Conservation (phyloP, 2,888 invertebrate genomes). For the Eucera pruinosa region DNA sequence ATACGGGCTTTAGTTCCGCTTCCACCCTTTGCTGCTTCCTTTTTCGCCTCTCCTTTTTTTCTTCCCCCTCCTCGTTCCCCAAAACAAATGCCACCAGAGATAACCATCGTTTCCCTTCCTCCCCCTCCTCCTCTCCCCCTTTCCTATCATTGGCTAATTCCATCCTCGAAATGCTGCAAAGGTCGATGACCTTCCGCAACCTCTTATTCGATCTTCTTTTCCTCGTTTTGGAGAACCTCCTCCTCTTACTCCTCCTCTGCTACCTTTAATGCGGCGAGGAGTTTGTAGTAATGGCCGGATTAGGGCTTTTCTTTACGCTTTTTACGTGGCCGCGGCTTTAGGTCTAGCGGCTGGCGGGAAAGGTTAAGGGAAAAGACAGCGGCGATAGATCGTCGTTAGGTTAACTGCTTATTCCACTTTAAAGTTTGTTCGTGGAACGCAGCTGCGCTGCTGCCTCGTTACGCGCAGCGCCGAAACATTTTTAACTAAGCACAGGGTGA, state of each 20-base stretch:
- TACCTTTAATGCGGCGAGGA: slow-evolving; percentile 41
- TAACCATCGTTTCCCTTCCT: slow-evolving; percentile 52
- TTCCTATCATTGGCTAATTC: slow-evolving; percentile 52
- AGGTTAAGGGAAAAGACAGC: neutral
- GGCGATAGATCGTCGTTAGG: slow-evolving; percentile 2
- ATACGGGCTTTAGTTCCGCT: slow-evolving; percentile 46
- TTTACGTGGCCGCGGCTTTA: neutral
- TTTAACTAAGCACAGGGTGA: too few species aligned
- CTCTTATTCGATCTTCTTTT: slow-evolving; percentile 39
- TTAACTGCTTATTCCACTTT: slow-evolving; percentile 1
- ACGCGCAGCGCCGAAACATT: too few species aligned
- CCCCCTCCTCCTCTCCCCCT: neutral
- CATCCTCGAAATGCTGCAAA: slow-evolving; percentile 48
- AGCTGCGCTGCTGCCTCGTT: too few species aligned
- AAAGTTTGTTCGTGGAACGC: neutral
- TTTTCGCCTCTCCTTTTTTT: slow-evolving; percentile 20
- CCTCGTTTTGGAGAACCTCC: neutral
- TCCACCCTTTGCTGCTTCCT: slow-evolving; percentile 2
- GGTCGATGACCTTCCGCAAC: slow-evolving; percentile 47
- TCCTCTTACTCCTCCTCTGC: neutral
- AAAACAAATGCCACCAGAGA: slow-evolving; percentile 69
- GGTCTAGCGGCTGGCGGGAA: neutral
- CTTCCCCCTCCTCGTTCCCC: too few species aligned
- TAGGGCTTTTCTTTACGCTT: slow-evolving; percentile 17
- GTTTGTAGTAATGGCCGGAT: slow-evolving; percentile 53